phyloP scores from a whole-genome alignment of 2,113 vertebrate genomes.

The Antechinus flavipes region DNA sequence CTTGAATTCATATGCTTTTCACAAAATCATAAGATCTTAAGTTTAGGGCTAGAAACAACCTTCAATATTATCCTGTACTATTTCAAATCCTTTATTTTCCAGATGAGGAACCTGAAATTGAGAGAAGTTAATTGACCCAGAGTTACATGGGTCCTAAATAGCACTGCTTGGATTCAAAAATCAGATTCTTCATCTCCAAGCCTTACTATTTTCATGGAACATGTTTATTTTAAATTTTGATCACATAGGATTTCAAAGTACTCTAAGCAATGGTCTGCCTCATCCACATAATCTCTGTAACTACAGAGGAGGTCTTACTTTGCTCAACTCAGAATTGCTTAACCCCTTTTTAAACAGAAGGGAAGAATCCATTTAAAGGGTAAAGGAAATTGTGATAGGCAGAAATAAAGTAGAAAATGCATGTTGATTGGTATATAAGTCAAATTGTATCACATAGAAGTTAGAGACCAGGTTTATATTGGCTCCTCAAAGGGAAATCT shows the following conservation, averaged over 20 bases:
- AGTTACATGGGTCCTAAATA: background rate
- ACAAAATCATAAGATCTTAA: background rate
- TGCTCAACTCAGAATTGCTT: background rate
- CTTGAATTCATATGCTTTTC: background rate
- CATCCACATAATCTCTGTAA: background rate
- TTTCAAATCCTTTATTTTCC: background rate
- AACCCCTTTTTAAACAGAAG: background rate
- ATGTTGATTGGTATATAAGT: background rate
- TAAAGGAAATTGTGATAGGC: background rate
- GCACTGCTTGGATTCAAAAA: background rate
- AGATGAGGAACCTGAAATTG: background rate
- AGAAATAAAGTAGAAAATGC: background rate
- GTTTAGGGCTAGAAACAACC: background rate
- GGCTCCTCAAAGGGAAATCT: background rate
- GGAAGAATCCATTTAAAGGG: background rate
- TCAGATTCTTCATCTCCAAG: too few species aligned
- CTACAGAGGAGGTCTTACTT: background rate
- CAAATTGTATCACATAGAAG: background rate
- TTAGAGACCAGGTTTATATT: background rate
- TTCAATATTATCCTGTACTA: background rate
- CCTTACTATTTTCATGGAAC: background rate
- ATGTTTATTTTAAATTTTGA: background rate
- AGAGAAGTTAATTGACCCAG: background rate
- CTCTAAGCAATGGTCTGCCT: background rate
- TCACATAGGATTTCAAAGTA: background rate